Evolutionary conservation across 2,888 invertebrate genomes (phyloP).

Genomic region (Andrena fulva): DNA sequence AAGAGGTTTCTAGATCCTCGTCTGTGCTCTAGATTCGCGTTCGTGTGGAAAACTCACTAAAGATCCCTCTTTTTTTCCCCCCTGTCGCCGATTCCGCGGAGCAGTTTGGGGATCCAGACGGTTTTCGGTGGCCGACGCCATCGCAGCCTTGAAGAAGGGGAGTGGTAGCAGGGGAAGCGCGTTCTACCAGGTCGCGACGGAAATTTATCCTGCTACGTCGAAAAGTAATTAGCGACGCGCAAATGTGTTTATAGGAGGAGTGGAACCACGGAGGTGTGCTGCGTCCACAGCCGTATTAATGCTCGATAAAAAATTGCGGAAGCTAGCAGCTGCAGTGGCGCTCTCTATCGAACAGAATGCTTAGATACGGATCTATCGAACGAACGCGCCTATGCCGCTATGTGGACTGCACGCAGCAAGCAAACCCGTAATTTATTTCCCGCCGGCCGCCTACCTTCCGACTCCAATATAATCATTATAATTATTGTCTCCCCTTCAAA

Average conservation of each 20-base stretch:
- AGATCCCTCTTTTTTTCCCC: too few relatives aligned
- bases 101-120: background rate
- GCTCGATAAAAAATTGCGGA: constrained; percentile 78
- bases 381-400: constrained; percentile 81
- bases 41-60: too few relatives aligned
- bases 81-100: too few relatives aligned
- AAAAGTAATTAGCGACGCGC: constrained; percentile 37
- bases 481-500: constrained; percentile 83
- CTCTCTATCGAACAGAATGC: constrained; percentile 77
- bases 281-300: constrained; percentile 51
- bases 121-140: background rate
- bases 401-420: constrained; percentile 80
- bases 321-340: constrained; percentile 78
- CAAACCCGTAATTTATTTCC: constrained; percentile 83
- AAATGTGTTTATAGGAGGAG: constrained; percentile 19
- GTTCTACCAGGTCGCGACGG: background rate
- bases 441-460: constrained; percentile 80
- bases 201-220: constrained; percentile 14
- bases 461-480: constrained; percentile 83
- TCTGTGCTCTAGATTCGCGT: background rate
- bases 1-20: background rate
- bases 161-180: background rate
- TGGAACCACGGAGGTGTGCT: constrained; percentile 12
- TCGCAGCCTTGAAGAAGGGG: background rate
- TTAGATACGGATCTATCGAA: constrained; percentile 83